Base-by-base conservation (phyloP, 2,888 invertebrate genomes). In the Drosophila barbarae region DNA sequence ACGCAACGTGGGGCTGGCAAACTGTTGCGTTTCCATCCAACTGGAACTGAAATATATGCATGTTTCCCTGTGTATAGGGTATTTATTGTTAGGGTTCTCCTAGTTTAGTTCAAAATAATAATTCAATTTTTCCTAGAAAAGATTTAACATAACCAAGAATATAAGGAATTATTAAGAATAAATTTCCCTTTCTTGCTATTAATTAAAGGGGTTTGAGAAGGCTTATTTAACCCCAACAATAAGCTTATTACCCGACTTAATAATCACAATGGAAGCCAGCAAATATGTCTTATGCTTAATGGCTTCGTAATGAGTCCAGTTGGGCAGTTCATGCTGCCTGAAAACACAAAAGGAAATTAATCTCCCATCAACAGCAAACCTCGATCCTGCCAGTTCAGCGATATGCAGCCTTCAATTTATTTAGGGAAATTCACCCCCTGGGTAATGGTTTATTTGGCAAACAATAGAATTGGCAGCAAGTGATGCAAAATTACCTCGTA, bases 21-120 rank as follows among this genome's bases (percentile, higher is more conserved):
- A 57, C 41, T 53, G 57, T 57, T 53, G 57, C 57, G 28, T 26
- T 34, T 30, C 8, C 15, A 23, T 41, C 5, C 23, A 10, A n/a
- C 13, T 13, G 21, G 21, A 21, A 3, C 21, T 2, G 21, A 21
- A 21, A 21, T 21, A 21, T 21, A 21, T 18, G 18, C 18, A 18
- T 18, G 18, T 18, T 18, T 18, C 18, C 18, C 18, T 18, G 18
- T 18, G 18, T 18, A 18, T 18, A 18, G 18, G 18, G 18, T 18
- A 18, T 18, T 18, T 18, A 18, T 18, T 18, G 18, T 18, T 18
- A 18, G 18, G 18, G 18, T 18, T 18, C 18, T 18, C 18, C 21
- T 21, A 21, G 21, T 21, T 13, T 0, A 41, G 23, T 13, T 41
- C 8, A 7, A 7, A 12, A 5, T 39, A 23, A 41, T 21, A 7